These are phyloP conservation scores for Coboldia fuscipes DNA, from an alignment of 1,140 invertebrate genomes.

Conservation along the genomic window DNA sequence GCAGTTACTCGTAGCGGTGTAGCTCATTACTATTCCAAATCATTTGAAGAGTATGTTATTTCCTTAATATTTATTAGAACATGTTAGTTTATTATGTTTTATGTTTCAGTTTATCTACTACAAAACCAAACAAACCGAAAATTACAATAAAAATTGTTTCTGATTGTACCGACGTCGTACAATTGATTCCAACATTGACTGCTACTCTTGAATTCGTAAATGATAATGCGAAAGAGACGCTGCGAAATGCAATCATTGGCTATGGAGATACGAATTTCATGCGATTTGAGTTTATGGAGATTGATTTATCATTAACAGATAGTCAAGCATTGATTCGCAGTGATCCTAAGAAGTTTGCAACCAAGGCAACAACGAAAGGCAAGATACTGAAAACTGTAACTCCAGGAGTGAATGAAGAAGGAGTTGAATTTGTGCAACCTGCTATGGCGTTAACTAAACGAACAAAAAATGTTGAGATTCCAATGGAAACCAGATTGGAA, in stretches of 20 bases:
- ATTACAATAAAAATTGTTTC: slow-evolving; percentile 44
- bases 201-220: slow-evolving; percentile 23
- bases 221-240: slow-evolving; percentile 13
- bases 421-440: slow-evolving; percentile 15
- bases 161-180: slow-evolving; percentile 26
- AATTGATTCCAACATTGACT: slow-evolving; percentile 30
- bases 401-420: slow-evolving; percentile 21
- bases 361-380: slow-evolving; percentile 10
- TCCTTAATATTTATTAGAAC: slow-evolving; percentile 8
- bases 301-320: slow-evolving; percentile 8
- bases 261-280: slow-evolving; percentile 29
- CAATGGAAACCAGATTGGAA: slow-evolving; percentile 49
- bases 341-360: slow-evolving; percentile 21
- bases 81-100: slow-evolving; percentile 3
- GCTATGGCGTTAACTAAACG: slow-evolving; percentile 22
- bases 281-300: slow-evolving; percentile 40
- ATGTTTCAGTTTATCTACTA: slow-evolving; percentile 23
- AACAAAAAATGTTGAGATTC: slow-evolving; percentile 34
- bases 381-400: slow-evolving; percentile 23
- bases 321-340: slow-evolving; percentile 30
- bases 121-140: slow-evolving; percentile 49
- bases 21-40: slow-evolving; percentile 52
- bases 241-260: slow-evolving; percentile 29
- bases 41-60: slow-evolving; percentile 37
- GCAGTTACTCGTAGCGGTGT: slow-evolving; percentile 50